These are phyloP conservation scores for Actinia equina DNA, from an alignment of 64 coral and sea anemone genomes.

Conservation along the genomic window DNA sequence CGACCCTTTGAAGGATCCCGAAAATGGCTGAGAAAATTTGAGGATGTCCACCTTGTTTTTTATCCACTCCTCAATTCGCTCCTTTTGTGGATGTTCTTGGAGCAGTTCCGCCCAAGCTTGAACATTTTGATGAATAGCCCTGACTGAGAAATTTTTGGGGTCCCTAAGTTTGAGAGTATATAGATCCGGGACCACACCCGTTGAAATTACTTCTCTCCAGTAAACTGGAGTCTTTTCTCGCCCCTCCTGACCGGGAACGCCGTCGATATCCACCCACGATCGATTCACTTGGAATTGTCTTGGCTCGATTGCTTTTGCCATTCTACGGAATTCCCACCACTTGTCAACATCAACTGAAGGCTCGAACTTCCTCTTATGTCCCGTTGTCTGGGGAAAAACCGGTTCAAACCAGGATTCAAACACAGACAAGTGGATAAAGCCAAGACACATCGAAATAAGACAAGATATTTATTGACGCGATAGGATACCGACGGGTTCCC, in stretches of 20 bases:
- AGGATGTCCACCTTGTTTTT: conserved; percentile 12
- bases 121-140: neutral
- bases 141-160: conserved; percentile 11
- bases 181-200: conserved; percentile 1
- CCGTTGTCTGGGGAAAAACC: no score
- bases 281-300: no score
- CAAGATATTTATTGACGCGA: no score
- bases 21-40: conserved; percentile 6
- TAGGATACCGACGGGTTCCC: no score
- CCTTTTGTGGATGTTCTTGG: neutral
- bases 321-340: no score
- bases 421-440: no score
- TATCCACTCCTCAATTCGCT: neutral
- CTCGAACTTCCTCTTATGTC: no score
- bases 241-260: neutral
- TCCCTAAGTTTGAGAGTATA: neutral
- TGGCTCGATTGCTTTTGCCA: no score
- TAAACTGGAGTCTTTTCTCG: no score
- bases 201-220: neutral
- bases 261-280: neutral
- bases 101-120: neutral
- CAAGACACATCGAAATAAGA: no score
- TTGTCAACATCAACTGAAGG: no score
- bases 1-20: neutral
- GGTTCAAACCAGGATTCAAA: no score